phyloP scores from a whole-genome alignment of 1,140 invertebrate genomes.

The Elymnias hypermnestra region DNA sequence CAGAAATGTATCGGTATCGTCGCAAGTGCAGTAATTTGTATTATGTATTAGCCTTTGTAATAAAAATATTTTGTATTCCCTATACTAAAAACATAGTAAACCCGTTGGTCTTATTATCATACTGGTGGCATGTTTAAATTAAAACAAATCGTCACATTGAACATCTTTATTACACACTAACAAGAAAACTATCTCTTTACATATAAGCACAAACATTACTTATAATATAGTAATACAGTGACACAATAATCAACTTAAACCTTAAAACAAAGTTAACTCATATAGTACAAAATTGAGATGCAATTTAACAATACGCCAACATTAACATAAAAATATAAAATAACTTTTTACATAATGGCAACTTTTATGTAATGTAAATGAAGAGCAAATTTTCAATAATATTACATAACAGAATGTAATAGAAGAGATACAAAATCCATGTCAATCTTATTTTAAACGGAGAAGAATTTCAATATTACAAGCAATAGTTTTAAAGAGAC shows the following conservation, averaged over 20 bases:
- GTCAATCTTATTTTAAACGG: too few species aligned
- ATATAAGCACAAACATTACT: constrained; percentile 2
- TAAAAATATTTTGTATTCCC: too few species aligned
- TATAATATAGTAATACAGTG: constrained; percentile 2
- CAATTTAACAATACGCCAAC: neutral
- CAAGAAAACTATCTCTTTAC: neutral
- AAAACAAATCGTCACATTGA: neutral
- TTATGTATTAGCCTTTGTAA: too few species aligned
- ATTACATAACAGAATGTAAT: neutral
- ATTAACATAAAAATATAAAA: neutral
- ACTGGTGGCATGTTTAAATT: neutral
- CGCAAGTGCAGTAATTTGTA: too few species aligned
- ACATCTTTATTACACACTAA: constrained; percentile 2
- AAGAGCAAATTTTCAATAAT: too few species aligned
- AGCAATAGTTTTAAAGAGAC: too few species aligned
- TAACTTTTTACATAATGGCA: constrained; percentile 1
- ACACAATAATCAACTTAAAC: constrained; percentile 6
- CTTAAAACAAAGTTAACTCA: constrained; percentile 9
- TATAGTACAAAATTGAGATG: constrained; percentile 5
- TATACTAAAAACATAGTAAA: too few species aligned
- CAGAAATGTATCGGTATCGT: too few species aligned
- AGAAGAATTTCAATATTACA: too few species aligned
- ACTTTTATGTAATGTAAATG: too few species aligned
- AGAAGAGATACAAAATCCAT: too few species aligned
- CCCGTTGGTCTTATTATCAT: neutral